A percentile compares a stretch with the other conserved stretches of the same genome.
phyloP scores from a whole-genome alignment of 2,113 vertebrate genomes.

The Mirza zaza region DNA sequence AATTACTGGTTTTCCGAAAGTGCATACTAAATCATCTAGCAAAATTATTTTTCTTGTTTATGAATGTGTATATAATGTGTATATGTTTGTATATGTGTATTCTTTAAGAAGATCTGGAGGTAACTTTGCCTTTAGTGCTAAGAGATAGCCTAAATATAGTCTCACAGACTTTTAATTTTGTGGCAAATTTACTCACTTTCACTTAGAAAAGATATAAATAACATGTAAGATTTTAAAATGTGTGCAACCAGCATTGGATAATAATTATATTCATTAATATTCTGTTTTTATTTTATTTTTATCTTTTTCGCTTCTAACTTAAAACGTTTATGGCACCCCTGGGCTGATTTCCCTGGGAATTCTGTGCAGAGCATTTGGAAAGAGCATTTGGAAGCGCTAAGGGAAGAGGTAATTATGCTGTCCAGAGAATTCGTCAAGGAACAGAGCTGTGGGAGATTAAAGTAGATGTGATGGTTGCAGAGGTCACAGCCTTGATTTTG shows the following conservation, averaged over 20 bases:
- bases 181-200: background rate
- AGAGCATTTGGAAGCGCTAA: background rate
- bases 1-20: conserved; percentile 37
- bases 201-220: background rate
- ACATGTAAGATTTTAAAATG: background rate
- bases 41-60: background rate
- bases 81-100: background rate
- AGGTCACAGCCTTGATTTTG: conserved; percentile 63
- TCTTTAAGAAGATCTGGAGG: background rate
- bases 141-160: background rate
- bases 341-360: conserved; percentile 9
- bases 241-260: background rate
- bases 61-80: background rate
- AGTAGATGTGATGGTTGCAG: conserved; percentile 19
- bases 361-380: background rate
- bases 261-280: background rate
- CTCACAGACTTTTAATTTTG: background rate
- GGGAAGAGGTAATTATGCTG: conserved; percentile 57
- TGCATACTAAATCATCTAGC: background rate
- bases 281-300: background rate
- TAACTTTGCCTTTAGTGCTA: background rate
- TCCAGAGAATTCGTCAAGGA: conserved; percentile 37
- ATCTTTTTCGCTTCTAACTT: background rate
- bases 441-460: background rate
- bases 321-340: background rate